A percentile compares a stretch with the other conserved stretches of the same genome.
Conservation (phyloP, 2,797 vertebrate genomes). For the Smutsia temminckii region DNA sequence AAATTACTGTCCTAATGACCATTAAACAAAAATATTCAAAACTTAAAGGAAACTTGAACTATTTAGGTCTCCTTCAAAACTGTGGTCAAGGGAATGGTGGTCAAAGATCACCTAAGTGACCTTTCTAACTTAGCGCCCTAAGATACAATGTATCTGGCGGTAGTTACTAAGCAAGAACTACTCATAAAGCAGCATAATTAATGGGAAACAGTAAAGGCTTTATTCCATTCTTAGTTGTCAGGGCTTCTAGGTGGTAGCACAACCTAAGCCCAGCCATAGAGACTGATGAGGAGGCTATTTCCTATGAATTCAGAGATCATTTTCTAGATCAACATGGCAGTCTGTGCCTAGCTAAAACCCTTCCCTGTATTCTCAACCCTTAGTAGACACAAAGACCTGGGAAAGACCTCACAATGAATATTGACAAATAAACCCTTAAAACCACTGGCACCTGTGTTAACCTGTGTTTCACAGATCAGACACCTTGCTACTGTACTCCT, state of each 20-base stretch:
- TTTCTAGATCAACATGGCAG: neutral
- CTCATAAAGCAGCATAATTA: constrained; percentile 53
- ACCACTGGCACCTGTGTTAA: neutral
- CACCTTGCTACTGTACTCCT: neutral
- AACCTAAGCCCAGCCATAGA: neutral
- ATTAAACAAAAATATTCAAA: constrained; percentile 34
- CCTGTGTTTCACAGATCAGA: neutral
- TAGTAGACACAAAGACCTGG: neutral
- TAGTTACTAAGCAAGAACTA: constrained; percentile 50
- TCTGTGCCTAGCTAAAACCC: neutral
- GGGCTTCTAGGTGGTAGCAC: neutral
- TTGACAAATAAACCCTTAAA: neutral
- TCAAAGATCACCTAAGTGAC: neutral
- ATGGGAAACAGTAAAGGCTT: constrained; percentile 39
- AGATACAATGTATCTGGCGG: constrained; percentile 30
- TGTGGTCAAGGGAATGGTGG: constrained; percentile 4
- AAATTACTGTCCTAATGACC: constrained; percentile 57
- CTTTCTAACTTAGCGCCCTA: neutral
- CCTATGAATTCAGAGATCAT: neutral
- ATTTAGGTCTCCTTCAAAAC: constrained; percentile 8
- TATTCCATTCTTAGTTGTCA: neutral
- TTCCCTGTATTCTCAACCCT: neutral
- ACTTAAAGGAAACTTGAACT: constrained; percentile 45
- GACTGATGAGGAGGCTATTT: neutral
- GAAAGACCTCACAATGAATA: neutral